Conservation (phyloP, 2,113 vertebrate genomes). For the Addax nasomaculatus region DNA sequence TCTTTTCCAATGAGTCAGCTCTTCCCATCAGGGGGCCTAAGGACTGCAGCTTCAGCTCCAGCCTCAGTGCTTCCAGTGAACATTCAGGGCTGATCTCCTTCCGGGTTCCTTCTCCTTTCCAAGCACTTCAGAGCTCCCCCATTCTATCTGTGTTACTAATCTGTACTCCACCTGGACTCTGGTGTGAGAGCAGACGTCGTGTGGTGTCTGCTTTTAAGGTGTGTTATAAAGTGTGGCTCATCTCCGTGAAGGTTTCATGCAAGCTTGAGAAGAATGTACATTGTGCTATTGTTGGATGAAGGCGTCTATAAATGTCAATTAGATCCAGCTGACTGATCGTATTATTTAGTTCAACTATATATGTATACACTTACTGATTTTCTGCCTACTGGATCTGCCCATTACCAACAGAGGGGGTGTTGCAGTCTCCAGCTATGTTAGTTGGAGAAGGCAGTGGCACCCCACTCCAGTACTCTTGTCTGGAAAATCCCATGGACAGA, state of each 20-base stretch:
- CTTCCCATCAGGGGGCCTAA: background rate
- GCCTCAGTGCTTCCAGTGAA: background rate
- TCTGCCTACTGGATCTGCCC: background rate
- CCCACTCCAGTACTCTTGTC: too few relatives aligned
- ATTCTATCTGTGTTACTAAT: background rate
- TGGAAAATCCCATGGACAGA: too few relatives aligned
- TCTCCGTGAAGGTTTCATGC: background rate
- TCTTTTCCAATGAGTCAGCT: background rate
- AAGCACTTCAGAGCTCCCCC: background rate
- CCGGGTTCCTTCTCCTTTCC: background rate
- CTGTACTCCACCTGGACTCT: background rate
- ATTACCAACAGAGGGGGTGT: rapidly evolving
- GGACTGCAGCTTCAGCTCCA: background rate
- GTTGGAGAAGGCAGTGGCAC: too few relatives aligned
- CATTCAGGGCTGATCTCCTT: background rate
- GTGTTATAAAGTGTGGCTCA: background rate
- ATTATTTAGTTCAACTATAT: background rate
- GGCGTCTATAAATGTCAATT: background rate
- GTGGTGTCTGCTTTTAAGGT: background rate
- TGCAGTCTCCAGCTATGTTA: background rate
- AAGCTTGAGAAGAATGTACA: background rate
- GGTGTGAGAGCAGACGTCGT: background rate
- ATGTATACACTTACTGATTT: background rate
- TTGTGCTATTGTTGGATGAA: background rate
- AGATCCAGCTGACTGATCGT: background rate